phyloP scores from a whole-genome alignment of 2,113 vertebrate species.

The Apaloderma vittatum region DNA sequence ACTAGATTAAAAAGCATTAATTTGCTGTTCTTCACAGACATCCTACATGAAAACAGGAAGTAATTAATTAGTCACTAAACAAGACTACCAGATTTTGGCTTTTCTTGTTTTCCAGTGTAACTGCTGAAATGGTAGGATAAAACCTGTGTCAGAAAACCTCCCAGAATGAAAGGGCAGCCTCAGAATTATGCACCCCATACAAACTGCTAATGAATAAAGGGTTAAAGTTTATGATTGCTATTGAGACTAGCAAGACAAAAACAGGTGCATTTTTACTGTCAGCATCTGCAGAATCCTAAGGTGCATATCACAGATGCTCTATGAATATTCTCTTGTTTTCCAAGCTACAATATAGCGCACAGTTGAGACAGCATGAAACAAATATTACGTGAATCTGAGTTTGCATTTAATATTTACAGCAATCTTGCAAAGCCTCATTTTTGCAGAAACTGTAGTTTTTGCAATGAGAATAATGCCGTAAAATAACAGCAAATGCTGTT shows the following conservation, averaged over 20 bases:
- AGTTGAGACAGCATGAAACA: constrained; percentile 12
- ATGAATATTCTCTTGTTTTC: background rate
- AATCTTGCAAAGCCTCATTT: constrained; percentile 5
- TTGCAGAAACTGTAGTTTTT: constrained; percentile 4
- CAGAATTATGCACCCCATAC: background rate
- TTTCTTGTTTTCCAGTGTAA: constrained; percentile 16
- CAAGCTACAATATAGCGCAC: background rate
- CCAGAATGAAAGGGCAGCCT: background rate
- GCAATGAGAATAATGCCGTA: background rate
- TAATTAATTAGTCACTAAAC: background rate
- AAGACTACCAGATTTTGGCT: background rate
- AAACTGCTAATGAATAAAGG: background rate
- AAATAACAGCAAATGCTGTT: background rate
- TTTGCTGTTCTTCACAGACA: background rate
- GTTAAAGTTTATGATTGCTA: background rate
- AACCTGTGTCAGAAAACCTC: background rate
- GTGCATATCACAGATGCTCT: background rate
- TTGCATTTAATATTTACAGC: constrained; percentile 33
- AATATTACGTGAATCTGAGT: background rate
- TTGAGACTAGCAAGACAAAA: background rate
- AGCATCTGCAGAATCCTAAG: background rate
- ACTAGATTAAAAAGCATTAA: constrained; percentile 29
- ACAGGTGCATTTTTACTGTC: background rate
- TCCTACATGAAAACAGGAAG: background rate
- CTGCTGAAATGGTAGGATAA: constrained; percentile 12